These are phyloP conservation scores for Struthio camelus DNA, from an alignment of 2,113 vertebrate species.

Conservation along the genomic window DNA sequence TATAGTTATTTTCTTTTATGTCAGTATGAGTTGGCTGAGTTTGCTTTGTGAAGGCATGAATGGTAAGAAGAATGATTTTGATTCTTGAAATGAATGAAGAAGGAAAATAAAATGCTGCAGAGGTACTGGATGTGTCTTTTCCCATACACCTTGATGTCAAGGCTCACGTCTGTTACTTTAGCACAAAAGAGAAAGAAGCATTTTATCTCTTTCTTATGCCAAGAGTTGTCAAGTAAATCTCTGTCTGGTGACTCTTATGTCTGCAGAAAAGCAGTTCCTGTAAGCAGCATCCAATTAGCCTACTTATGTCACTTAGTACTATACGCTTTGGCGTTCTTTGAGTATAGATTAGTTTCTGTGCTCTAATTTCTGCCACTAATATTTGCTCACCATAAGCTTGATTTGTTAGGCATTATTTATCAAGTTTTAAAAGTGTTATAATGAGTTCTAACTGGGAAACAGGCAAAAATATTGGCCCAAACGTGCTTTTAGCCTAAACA, in stretches of 20 bases:
- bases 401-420: conserved; percentile 8
- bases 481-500: not conserved
- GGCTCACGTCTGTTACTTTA: not conserved
- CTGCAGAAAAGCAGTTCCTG: conserved; percentile 24
- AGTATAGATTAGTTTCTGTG: conserved; percentile 43
- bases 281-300: conserved; percentile 54
- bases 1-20: not conserved
- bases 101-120: not conserved
- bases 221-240: conserved; percentile 22
- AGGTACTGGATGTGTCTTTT: not conserved
- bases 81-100: not conserved
- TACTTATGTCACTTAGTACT: conserved; percentile 54
- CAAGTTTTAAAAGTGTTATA: not conserved
- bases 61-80: not conserved
- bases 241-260: conserved; percentile 42
- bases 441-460: not conserved
- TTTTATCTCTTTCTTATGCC: conserved; percentile 11
- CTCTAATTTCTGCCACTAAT: conserved; percentile 40
- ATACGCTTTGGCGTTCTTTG: not conserved
- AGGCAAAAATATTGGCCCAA: not conserved
- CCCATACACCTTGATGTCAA: not conserved
- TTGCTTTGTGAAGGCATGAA: not conserved
- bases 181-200: not conserved
- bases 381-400: conserved; percentile 18
- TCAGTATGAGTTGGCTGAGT: not conserved